These are phyloP conservation scores for Cephus spinipes DNA, from an alignment of 2,888 invertebrate genomes.

Conservation along the genomic window DNA sequence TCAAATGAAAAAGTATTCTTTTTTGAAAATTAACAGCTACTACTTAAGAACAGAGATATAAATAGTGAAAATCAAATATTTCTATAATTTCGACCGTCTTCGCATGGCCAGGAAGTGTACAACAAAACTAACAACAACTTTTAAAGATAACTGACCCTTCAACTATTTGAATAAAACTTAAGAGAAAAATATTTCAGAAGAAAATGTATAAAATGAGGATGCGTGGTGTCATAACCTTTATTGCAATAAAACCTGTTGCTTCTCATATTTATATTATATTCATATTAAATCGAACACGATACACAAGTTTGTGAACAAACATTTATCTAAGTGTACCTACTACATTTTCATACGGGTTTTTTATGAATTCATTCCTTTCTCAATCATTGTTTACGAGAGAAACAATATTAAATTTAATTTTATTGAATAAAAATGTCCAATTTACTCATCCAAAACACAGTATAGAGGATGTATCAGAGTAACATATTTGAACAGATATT, in stretches of 20 bases:
- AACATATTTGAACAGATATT: background rate
- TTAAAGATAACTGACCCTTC: background rate
- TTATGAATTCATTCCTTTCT: too few species aligned
- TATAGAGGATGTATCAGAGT: too few species aligned
- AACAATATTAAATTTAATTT: too few species aligned
- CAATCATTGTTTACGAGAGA: too few species aligned
- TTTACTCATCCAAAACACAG: too few species aligned
- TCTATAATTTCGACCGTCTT: background rate
- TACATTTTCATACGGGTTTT: too few species aligned
- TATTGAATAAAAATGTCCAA: too few species aligned
- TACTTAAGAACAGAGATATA: background rate
- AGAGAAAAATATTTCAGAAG: background rate
- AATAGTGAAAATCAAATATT: background rate
- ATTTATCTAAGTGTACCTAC: too few species aligned
- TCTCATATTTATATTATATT: background rate
- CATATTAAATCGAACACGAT: background rate
- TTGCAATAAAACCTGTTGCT: background rate
- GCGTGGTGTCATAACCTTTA: background rate
- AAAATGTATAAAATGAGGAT: background rate
- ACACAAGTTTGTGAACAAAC: too few species aligned
- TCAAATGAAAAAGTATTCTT: background rate
- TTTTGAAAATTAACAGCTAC: background rate
- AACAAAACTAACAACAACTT: background rate
- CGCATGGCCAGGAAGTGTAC: background rate
- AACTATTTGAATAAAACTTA: background rate